Evolutionary conservation across 2,888 invertebrate species (phyloP), one percentile per base, ranked within the genome.

Genomic region (Sarcophaga subvicina): DNA sequence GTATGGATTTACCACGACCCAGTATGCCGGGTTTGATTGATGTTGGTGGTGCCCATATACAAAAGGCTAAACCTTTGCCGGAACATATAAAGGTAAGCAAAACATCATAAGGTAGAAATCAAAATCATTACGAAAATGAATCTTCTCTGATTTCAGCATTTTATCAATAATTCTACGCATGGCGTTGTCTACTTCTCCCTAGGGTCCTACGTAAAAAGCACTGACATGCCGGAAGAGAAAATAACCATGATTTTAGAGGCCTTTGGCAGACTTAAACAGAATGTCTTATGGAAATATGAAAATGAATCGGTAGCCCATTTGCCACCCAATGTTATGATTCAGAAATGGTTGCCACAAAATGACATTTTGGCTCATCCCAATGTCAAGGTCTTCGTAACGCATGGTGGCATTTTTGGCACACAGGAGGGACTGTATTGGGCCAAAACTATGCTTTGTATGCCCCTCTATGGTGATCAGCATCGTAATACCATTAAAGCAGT

Each of bases 251-350:
- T 94, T 8, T 88, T 94, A 0, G 91, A 93, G 8, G 94, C 94
- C 2, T 94, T 95, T 86, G 90, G 93, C 4, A 90, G 92, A 83
- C 89, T 94, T 0, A 94, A 94, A 81, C 94, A 94, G 87, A 92
- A 92, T 70, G 94, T 95, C n/a, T 86, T 95, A 3, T 94, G 94
- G 94, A 94, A 94, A 89, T 95, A 94, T 91, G 94, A 95, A 88
- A 93, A 93, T 45, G 92, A 91, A 5, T 90, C 91, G 0, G 88
- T 94, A 17, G 91, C 92, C 2, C 90, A 93, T 63, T 84, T 94
- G 72, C 94, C 94, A 0, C 3, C 90, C 2, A 94, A 94, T 90
- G 92, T 95, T 0, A 92, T 94, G 90, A 90, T 94, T 3, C 89
- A 91, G 59, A 94, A 94, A 88, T 95, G 95, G 95, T 91, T 95